Evolutionary conservation across 2,113 vertebrate genomes (phyloP).

Genomic region (Promerops cafer): DNA sequence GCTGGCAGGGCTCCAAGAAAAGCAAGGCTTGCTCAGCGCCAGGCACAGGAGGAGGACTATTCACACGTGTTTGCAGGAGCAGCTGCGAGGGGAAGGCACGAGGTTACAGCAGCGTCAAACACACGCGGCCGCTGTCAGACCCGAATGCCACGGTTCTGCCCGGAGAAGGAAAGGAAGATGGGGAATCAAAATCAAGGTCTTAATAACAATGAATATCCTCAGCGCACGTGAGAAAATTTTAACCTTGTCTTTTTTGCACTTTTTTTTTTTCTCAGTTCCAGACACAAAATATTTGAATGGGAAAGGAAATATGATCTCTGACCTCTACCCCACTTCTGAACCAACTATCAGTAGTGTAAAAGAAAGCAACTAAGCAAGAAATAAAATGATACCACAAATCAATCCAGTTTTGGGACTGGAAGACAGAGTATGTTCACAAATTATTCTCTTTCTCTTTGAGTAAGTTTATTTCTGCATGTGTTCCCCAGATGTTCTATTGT

Average conservation of each 20-base stretch:
- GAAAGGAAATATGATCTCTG: background rate
- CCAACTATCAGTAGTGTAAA: background rate
- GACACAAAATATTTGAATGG: background rate
- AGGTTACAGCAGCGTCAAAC: background rate
- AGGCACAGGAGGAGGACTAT: background rate
- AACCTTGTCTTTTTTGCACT: background rate
- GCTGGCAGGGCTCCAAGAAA: slow-evolving; percentile 36
- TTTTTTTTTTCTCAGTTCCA: background rate
- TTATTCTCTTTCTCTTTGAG: background rate
- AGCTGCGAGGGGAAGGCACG: background rate
- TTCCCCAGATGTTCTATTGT: background rate
- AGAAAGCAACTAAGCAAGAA: background rate
- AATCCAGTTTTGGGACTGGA: background rate
- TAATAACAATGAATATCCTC: background rate
- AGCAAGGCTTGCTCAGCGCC: background rate
- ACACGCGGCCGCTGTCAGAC: background rate
- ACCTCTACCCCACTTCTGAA: background rate
- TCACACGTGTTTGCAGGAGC: background rate
- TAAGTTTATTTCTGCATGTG: background rate
- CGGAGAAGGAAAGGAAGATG: background rate
- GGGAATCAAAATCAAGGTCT: background rate
- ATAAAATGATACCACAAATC: background rate
- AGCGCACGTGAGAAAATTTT: background rate
- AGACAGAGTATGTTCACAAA: background rate
- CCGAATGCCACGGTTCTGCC: background rate